phyloP scores from a whole-genome alignment of 2,113 vertebrate species.

The Thalassoma bifasciatum region DNA sequence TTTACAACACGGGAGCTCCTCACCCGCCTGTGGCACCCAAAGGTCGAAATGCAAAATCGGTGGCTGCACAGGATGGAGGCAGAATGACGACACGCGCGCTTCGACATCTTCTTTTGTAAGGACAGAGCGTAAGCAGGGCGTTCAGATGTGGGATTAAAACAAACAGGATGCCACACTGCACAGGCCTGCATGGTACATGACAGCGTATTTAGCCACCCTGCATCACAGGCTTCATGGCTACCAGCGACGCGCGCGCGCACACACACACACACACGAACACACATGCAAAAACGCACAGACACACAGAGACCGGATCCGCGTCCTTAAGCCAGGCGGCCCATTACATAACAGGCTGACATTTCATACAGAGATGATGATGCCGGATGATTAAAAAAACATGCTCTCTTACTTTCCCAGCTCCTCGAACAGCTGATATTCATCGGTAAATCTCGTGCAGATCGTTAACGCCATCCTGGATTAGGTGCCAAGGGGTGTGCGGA shows the following conservation, averaged over 20 bases:
- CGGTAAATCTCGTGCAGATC: constrained; percentile 95
- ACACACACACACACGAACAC: constrained; percentile 11
- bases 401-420: constrained; percentile 96
- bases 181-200: constrained; percentile 19
- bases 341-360: constrained; percentile 72
- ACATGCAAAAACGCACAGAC: constrained; percentile 4
- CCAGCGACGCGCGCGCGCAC: constrained; percentile 14
- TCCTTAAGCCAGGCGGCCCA: constrained; percentile 61
- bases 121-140: constrained; percentile 18
- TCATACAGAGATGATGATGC: constrained; percentile 51
- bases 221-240: constrained; percentile 33
- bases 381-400: constrained; percentile 42
- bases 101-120: constrained; percentile 20
- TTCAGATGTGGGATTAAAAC: constrained; percentile 46
- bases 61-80: constrained; percentile 39
- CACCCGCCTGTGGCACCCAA: constrained; percentile 24
- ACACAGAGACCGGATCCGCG: constrained; percentile 42
- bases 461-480: constrained; percentile 89
- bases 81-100: constrained; percentile 43
- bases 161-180: constrained; percentile 22
- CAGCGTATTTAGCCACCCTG: background rate
- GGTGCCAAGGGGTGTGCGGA: constrained; percentile 52
- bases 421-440: constrained; percentile 98
- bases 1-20: constrained; percentile 31
- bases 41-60: constrained; percentile 45